Evolutionary conservation across 2,888 invertebrate genomes (phyloP).

Genomic region (Odontocerum albicorne): DNA sequence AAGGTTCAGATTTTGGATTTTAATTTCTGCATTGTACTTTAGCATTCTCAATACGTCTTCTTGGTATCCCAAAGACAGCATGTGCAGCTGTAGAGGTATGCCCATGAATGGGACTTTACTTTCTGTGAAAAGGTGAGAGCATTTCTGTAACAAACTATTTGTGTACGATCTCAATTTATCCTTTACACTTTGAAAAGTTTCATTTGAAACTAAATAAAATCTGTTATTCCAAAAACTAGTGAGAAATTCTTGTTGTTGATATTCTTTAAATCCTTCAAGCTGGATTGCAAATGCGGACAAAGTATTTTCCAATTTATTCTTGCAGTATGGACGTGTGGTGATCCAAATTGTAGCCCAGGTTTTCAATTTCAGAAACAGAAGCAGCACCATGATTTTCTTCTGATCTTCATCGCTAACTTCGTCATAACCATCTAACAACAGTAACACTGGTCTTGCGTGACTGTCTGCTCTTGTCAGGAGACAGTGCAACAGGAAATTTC

Average conservation of each 20-base stretch:
- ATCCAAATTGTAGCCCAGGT: not conserved
- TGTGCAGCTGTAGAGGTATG: not conserved
- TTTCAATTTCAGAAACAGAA: not conserved
- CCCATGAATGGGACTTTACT: not conserved
- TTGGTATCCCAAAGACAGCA: not conserved
- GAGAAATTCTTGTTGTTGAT: not conserved
- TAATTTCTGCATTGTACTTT: not conserved
- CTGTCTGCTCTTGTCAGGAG: not conserved
- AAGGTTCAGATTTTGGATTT: not conserved
- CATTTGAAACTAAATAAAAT: not conserved
- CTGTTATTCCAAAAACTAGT: not conserved
- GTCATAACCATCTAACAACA: not conserved
- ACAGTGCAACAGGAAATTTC: not conserved
- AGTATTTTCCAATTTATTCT: not conserved
- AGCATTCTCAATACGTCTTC: not conserved
- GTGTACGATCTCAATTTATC: not conserved
- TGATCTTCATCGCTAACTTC: not conserved
- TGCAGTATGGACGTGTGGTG: not conserved
- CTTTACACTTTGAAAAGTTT: not conserved
- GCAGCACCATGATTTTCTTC: not conserved
- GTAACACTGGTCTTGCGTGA: not conserved
- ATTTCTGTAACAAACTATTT: not conserved
- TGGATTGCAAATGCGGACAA: not conserved
- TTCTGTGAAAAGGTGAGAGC: not conserved
- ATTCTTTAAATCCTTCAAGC: not conserved